Evolutionary conservation across 53 echinoderm and acorn worm species (phyloP).

Genomic region (Henricia sp.): DNA sequence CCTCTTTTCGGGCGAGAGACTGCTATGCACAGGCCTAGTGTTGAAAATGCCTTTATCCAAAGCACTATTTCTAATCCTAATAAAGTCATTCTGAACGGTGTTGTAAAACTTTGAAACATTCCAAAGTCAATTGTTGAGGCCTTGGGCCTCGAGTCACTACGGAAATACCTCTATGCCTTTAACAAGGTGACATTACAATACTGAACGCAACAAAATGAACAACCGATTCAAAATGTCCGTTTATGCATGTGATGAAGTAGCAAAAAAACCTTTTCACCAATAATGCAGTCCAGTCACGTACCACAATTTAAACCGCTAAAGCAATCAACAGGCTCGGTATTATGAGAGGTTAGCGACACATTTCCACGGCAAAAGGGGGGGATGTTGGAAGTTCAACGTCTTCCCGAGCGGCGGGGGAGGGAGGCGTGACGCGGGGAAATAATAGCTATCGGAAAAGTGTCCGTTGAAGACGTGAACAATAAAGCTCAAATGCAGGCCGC

Average conservation of each 20-base stretch:
- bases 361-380: slow-evolving; percentile 27
- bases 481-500: slow-evolving; percentile 20
- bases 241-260: neutral
- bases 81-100: too few species aligned
- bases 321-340: slow-evolving; percentile 50
- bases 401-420: slow-evolving; percentile 33
- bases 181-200: too few species aligned
- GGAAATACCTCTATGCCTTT: too few species aligned
- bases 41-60: too few species aligned
- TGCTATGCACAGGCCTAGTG: too few species aligned
- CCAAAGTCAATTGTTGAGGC: too few species aligned
- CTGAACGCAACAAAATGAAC: too few species aligned
- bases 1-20: too few species aligned
- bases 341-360: slow-evolving; percentile 56
- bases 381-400: slow-evolving; percentile 38
- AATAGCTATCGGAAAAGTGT: slow-evolving; percentile 60
- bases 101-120: too few species aligned
- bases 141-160: too few species aligned
- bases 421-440: slow-evolving; percentile 48
- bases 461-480: slow-evolving; percentile 36
- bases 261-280: neutral
- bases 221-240: neutral
- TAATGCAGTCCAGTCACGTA: slow-evolving; percentile 50
- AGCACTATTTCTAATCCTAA: too few species aligned
- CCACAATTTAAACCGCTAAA: slow-evolving; percentile 53